phyloP scores from a whole-genome alignment of 2,888 invertebrate genomes.

The Drepanosiphum platanoidis region DNA sequence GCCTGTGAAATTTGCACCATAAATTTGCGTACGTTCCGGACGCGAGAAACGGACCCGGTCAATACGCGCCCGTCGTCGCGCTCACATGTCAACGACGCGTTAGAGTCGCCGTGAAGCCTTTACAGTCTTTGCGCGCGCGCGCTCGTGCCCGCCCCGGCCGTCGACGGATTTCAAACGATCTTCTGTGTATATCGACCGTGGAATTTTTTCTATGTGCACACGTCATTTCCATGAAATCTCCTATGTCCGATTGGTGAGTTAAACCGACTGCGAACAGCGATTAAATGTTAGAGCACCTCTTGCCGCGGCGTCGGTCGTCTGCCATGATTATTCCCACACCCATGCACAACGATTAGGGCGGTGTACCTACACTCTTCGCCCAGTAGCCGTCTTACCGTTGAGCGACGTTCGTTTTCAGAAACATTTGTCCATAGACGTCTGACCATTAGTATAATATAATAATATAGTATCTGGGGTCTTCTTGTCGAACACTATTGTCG shows the following conservation, averaged over 20 bases:
- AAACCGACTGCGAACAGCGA: background rate
- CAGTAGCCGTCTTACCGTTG: background rate
- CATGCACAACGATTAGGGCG: background rate
- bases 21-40: background rate
- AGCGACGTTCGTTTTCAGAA: background rate
- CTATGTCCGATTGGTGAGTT: slow-evolving; percentile 54
- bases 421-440: background rate
- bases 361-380: background rate
- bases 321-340: background rate
- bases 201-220: slow-evolving; percentile 43
- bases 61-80: background rate
- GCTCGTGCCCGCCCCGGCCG: background rate
- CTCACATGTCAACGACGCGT: background rate
- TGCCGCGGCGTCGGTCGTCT: background rate
- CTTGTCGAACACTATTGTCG: background rate
- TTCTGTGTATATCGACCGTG: slow-evolving; percentile 2
- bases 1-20: slow-evolving; percentile 15
- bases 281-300: background rate
- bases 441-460: too few species aligned
- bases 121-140: background rate
- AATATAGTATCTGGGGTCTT: background rate
- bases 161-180: background rate
- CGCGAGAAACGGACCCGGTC: background rate
- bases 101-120: too few species aligned
- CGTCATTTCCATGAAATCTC: slow-evolving; percentile 60